Conservation (phyloP, 2,888 invertebrate species). For the Trilocha varians region DNA sequence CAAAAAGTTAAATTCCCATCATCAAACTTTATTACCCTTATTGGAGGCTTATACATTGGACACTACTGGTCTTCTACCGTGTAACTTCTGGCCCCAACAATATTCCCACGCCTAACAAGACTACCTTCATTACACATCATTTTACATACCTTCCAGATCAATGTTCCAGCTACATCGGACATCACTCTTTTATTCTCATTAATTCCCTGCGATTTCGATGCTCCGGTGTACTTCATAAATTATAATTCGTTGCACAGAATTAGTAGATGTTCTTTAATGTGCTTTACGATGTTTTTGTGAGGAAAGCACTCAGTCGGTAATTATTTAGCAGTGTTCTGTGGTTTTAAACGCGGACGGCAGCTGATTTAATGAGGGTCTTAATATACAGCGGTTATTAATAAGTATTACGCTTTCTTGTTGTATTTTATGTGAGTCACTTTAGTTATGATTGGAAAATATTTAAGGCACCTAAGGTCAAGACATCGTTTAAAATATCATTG, state of each 20-base stretch:
- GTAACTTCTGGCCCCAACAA: slow-evolving; percentile 35
- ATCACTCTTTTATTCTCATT: slow-evolving; percentile 57
- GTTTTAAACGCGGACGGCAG: slow-evolving; percentile 55
- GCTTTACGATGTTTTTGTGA: slow-evolving; percentile 63
- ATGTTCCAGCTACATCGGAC: slow-evolving; percentile 67
- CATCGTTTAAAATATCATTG: too few relatives aligned
- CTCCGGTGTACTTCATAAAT: slow-evolving; percentile 56
- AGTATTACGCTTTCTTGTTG: slow-evolving; percentile 39
- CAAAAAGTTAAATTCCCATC: slow-evolving; percentile 61
- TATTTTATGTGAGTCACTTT: slow-evolving; percentile 33
- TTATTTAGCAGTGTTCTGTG: slow-evolving; percentile 69
- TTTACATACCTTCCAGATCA: slow-evolving; percentile 65
- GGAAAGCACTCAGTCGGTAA: slow-evolving; percentile 59
- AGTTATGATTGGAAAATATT: too few relatives aligned
- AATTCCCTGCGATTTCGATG: slow-evolving; percentile 39
- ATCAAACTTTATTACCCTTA: slow-evolving; percentile 58
- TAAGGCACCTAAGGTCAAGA: too few relatives aligned
- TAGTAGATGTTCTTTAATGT: slow-evolving; percentile 59
- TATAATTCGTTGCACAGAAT: slow-evolving; percentile 54
- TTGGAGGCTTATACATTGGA: slow-evolving; percentile 63
- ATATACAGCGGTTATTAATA: slow-evolving; percentile 66
- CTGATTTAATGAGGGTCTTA: slow-evolving; percentile 59
- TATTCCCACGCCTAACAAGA: slow-evolving; percentile 71
- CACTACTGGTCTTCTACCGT: slow-evolving; percentile 54
- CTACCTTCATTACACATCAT: slow-evolving; percentile 62